phyloP scores from a whole-genome alignment of 2,797 vertebrate species.

The Lepidocolaptes lacrymiger region DNA sequence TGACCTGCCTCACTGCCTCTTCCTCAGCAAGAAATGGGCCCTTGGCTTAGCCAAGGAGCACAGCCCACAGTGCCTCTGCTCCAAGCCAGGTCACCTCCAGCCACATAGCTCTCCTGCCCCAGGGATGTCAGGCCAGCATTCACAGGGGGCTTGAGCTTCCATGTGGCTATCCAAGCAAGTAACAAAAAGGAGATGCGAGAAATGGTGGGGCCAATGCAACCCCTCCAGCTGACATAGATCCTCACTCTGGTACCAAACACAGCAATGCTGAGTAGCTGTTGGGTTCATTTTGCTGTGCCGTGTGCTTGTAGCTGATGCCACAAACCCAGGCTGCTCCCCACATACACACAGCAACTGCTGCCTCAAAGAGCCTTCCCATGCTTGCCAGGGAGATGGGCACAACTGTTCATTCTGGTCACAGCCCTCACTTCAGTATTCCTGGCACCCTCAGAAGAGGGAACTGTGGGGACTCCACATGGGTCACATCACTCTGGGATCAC shows the following conservation, averaged over 20 bases:
- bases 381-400: neutral
- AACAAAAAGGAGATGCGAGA: neutral
- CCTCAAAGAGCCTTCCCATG: neutral
- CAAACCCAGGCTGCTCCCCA: neutral
- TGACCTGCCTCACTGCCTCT: neutral
- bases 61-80: neutral
- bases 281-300: neutral
- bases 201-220: accelerated
- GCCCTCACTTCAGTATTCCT: neutral
- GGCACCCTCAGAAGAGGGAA: neutral
- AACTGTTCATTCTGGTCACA: neutral
- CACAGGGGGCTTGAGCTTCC: neutral
- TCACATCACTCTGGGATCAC: neutral
- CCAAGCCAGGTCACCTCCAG: neutral
- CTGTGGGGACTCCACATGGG: neutral
- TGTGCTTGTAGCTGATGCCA: accelerated
- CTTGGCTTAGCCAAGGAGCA: neutral
- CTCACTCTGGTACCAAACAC: neutral
- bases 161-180: neutral
- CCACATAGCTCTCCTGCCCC: accelerated
- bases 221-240: neutral
- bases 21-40: neutral
- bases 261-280: accelerated
- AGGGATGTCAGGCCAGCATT: accelerated
- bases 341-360: neutral